Evolutionary conservation across 2,113 vertebrate species (phyloP).

Genomic region (Anthoscopus minutus): DNA sequence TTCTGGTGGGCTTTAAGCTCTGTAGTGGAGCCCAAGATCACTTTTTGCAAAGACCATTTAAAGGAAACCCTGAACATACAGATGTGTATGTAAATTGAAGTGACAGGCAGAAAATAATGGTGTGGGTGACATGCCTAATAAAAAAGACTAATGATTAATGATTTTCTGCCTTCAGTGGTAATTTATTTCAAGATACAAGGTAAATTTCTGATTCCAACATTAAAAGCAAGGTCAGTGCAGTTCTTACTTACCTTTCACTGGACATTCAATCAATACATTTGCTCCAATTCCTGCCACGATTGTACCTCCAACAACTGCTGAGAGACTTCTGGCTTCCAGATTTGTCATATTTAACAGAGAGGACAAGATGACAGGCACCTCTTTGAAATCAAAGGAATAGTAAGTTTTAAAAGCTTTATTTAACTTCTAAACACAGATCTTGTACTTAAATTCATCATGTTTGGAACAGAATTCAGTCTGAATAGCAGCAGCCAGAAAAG

Average conservation of each 20-base stretch:
- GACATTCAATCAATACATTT: conserved; percentile 79
- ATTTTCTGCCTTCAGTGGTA: neutral
- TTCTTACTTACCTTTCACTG: conserved; percentile 76
- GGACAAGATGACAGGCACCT: conserved; percentile 75
- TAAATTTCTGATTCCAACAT: neutral
- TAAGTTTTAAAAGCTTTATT: neutral
- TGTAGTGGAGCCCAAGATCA: neutral
- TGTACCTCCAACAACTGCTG: conserved; percentile 69
- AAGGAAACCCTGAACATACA: neutral
- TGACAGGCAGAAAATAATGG: neutral
- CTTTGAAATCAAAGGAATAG: conserved; percentile 64
- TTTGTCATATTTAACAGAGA: conserved; percentile 71
- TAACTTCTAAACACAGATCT: neutral
- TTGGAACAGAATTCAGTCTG: neutral
- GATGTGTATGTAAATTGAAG: neutral
- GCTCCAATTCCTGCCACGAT: conserved; percentile 64
- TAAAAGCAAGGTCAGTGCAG: neutral
- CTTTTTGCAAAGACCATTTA: neutral
- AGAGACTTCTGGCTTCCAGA: conserved; percentile 51
- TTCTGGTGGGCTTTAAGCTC: neutral
- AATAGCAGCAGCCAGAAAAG: neutral
- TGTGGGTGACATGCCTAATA: neutral
- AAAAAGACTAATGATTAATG: neutral
- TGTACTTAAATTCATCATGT: neutral
- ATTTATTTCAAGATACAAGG: neutral